Conservation (phyloP, 1,140 invertebrate species). For the Meloidogyne chitwoodi region DNA sequence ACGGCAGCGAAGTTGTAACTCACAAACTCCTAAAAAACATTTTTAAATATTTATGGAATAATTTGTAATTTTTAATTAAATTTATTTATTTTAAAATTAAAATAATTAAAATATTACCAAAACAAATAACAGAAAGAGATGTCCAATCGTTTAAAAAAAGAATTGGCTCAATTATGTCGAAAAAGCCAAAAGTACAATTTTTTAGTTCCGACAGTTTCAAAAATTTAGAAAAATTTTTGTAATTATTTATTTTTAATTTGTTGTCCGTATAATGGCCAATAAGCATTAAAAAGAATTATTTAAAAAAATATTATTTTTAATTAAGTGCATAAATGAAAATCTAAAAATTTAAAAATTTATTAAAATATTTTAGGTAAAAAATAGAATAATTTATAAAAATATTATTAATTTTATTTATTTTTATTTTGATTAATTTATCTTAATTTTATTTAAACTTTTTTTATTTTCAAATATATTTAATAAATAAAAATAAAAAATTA, state of each 20-base stretch:
- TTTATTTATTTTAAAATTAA: too few species aligned
- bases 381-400: too few species aligned
- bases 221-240: neutral
- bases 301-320: neutral
- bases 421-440: too few species aligned
- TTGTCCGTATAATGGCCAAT: neutral
- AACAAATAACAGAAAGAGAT: neutral
- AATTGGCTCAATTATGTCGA: neutral
- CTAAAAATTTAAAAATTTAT: too few species aligned
- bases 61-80: too few species aligned
- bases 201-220: neutral
- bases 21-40: neutral
- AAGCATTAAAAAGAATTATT: neutral
- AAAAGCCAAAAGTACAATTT: neutral
- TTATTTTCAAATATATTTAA: too few species aligned
- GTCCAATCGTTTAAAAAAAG: neutral
- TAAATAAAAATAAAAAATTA: too few species aligned
- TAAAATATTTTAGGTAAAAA: too few species aligned
- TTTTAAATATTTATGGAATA: too few species aligned
- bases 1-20: neutral
- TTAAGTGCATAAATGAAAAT: neutral
- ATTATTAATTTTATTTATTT: too few species aligned
- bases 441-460: too few species aligned
- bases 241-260: neutral
- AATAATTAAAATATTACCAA: neutral